These are phyloP conservation scores for Antheraea assamensis DNA, from an alignment of 2,888 invertebrate genomes.

Conservation along the genomic window DNA sequence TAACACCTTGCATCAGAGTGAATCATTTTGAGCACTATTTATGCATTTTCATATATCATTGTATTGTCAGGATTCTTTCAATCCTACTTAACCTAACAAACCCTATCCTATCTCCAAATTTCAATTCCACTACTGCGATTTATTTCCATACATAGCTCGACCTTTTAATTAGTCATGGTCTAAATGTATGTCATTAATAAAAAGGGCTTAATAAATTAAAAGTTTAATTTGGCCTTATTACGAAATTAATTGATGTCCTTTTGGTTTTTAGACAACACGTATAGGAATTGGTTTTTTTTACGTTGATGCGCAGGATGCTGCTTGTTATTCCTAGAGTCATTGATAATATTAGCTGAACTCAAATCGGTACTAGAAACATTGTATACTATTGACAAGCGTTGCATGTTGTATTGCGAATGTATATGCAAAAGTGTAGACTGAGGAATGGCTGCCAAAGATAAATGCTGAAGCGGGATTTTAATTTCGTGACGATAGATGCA, in stretches of 20 bases:
- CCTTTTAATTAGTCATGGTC: not conserved
- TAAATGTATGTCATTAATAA: not conserved
- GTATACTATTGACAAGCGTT: too few species aligned
- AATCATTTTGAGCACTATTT: not conserved
- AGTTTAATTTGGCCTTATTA: not conserved
- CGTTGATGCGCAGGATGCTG: not conserved
- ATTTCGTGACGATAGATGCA: too few species aligned
- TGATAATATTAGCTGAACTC: not conserved
- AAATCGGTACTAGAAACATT: too few species aligned
- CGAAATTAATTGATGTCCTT: not conserved
- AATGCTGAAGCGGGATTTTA: too few species aligned
- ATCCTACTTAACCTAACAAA: too few species aligned
- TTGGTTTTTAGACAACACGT: not conserved
- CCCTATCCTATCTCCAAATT: not conserved
- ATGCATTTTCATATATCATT: not conserved
- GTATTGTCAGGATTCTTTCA: not conserved
- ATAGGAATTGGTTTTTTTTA: not conserved
- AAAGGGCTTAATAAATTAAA: not conserved
- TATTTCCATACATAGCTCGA: not conserved
- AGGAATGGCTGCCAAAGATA: too few species aligned
- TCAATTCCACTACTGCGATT: not conserved
- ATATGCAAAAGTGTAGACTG: too few species aligned
- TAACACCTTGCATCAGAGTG: not conserved
- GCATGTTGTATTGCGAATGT: too few species aligned
- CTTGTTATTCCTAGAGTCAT: not conserved